Evolutionary conservation across 2,888 invertebrate species (phyloP), one percentile per base, ranked within the genome.

Genomic region (Eurois occulta): DNA sequence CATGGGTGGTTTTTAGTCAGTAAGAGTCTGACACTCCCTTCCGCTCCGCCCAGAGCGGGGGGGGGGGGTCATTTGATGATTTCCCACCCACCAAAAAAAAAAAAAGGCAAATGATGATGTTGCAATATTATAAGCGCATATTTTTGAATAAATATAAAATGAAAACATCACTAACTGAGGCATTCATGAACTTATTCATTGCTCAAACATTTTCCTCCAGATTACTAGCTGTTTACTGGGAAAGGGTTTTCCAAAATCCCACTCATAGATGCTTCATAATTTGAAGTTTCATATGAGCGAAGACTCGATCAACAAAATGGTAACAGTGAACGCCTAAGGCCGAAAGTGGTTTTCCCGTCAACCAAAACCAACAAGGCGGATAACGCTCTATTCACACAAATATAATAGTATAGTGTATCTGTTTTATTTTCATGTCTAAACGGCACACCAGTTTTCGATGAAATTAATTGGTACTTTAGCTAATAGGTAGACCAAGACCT

Each of bases 181-280:
- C 41, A 32, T 13, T 28, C n/a, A 28, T 28, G 16, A 41, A 70
- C 41, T 28, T 71, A 21, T 60, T 60, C 38, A 41, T 43, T 71
- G 13, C 58, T 72, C n/a, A 38, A 62, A 62, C 60, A 74, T 24
- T 74, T 38, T 38, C 46, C 60, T 62, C 38, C 5, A 38, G 1
- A 13, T 62, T 38, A 21, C 43, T 24, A 46, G 7, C 6, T 66
- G 66, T 66, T 52, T 38, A 68, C 28, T 21, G 0, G 8, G 8
- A 73, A 71, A 43, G 16, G 46, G 18, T 13, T 74, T 74, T 62
- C 60, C 75, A 18, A 32, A 67, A 28, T 8, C 16, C n/a, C 21
- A 67, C 18, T 46, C 32, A n/a, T n/a, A n/a, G 11, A 6, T n/a
- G 32, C 6, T 43, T 38, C 21, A 48, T 72, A 38, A 48, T 46